Evolutionary conservation across 2,797 vertebrate genomes (phyloP).

Genomic region (Hoplostethus mediterraneus): DNA sequence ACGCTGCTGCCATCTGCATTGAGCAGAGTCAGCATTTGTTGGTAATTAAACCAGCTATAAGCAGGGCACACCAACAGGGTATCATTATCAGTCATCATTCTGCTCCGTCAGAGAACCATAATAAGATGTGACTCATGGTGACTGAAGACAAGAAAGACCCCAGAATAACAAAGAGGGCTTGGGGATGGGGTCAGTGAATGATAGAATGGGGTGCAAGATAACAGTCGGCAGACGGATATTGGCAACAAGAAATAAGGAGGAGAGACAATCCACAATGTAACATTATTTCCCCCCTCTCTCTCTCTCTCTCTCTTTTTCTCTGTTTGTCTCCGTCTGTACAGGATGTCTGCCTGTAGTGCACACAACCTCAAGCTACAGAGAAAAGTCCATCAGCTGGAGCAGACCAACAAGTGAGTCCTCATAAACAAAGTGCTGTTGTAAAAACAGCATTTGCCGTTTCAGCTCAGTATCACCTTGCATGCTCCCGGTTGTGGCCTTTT

Average conservation of each 20-base stretch:
- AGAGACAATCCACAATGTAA: conserved; percentile 3
- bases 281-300: not conserved
- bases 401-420: conserved; percentile 91
- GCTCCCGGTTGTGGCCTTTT: too few species aligned
- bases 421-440: not conserved
- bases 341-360: conserved; percentile 90
- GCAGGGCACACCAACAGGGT: conserved; percentile 15
- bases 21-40: conserved; percentile 32
- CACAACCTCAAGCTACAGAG: conserved; percentile 94
- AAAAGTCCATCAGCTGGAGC: conserved; percentile 91
- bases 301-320: not conserved
- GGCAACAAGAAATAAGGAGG: conserved; percentile 13
- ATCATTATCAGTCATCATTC: conserved; percentile 45
- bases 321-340: conserved; percentile 54
- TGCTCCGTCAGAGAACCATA: conserved; percentile 33
- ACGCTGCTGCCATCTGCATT: conserved; percentile 7
- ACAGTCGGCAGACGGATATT: conserved; percentile 43
- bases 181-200: conserved; percentile 4
- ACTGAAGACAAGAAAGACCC: conserved; percentile 11
- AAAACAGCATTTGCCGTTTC: too few species aligned
- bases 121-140: conserved; percentile 42
- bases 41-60: conserved; percentile 44
- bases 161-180: not conserved
- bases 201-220: conserved; percentile 40
- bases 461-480: not conserved